phyloP scores from a whole-genome alignment of 2,113 vertebrate genomes.

The Corythornis cristatus region DNA sequence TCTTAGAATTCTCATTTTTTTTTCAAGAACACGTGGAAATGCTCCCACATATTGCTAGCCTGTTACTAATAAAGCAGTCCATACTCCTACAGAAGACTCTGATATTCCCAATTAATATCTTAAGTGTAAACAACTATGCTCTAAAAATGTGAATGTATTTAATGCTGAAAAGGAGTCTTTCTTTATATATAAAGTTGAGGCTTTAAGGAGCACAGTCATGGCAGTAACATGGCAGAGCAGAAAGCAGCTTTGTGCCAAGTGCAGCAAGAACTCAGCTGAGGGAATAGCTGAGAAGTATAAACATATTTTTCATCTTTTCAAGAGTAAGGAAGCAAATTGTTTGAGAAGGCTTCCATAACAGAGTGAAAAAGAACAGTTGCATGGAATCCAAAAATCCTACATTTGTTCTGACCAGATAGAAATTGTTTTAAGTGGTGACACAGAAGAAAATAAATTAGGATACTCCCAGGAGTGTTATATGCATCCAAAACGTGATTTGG shows the following conservation, averaged over 20 bases:
- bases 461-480: neutral
- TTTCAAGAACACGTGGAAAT: neutral
- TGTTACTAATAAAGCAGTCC: neutral
- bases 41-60: neutral
- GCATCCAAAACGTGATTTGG: neutral
- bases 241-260: neutral
- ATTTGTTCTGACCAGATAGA: neutral
- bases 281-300: neutral
- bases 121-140: neutral
- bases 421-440: neutral
- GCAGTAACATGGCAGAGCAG: neutral
- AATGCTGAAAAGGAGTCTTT: neutral
- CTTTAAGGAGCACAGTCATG: neutral
- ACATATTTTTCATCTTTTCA: neutral
- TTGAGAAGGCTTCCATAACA: neutral
- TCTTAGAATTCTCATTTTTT: neutral
- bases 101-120: neutral
- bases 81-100: neutral
- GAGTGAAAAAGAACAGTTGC: neutral
- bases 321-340: neutral
- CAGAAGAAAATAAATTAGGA: neutral
- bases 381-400: neutral
- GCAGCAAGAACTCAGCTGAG: neutral
- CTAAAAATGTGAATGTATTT: neutral
- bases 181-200: neutral